Evolutionary conservation across 2,113 vertebrate species (phyloP).

Genomic region (Takifugu bimaculatus): DNA sequence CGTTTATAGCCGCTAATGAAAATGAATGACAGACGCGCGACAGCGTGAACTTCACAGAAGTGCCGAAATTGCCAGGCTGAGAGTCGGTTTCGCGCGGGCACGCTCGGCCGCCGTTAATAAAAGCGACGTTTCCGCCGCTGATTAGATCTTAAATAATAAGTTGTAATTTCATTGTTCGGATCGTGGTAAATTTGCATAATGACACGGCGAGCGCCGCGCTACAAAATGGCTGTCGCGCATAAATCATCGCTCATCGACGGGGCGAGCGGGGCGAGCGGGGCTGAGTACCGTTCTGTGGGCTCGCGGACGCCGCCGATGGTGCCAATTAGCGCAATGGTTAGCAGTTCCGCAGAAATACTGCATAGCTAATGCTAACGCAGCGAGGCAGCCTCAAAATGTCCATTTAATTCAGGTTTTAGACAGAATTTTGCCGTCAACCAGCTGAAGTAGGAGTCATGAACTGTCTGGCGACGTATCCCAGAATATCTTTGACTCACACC

Average conservation of each 20-base stretch:
- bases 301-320: no score
- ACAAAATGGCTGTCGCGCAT: slow-evolving; percentile 33
- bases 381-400: no score
- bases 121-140: slow-evolving; percentile 34
- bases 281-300: no score
- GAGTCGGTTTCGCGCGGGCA: slow-evolving; percentile 16
- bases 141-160: slow-evolving; percentile 43
- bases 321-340: background rate
- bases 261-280: background rate
- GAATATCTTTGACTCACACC: no score
- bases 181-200: slow-evolving; percentile 41
- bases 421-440: no score
- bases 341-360: background rate
- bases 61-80: slow-evolving; percentile 16
- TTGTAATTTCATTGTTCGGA: slow-evolving; percentile 42
- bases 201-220: background rate
- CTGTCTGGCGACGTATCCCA: no score
- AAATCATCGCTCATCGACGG: slow-evolving; percentile 16
- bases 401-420: no score
- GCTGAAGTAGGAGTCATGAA: no score
- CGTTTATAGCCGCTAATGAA: slow-evolving; percentile 71
- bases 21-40: slow-evolving; percentile 67
- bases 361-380: slow-evolving; percentile 6
- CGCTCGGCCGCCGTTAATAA: slow-evolving; percentile 9
- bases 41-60: slow-evolving; percentile 30